phyloP scores from a whole-genome alignment of 2,888 invertebrate species.

The Tetragonula carbonaria region DNA sequence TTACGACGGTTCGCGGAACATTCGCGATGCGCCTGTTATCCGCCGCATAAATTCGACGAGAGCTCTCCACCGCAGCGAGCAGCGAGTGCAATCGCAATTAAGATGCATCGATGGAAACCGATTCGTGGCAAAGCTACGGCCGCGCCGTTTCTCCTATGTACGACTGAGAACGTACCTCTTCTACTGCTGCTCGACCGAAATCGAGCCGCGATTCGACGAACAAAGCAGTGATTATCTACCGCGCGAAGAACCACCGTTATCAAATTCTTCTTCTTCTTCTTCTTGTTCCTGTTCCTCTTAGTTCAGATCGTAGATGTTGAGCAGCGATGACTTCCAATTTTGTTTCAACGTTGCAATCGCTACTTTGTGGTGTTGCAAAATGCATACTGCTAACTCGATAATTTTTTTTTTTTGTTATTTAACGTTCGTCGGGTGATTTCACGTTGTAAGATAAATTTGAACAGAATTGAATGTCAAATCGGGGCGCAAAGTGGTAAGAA shows the following conservation, averaged over 20 bases:
- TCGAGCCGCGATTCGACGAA: conserved; percentile 48
- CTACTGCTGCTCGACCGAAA: conserved; percentile 36
- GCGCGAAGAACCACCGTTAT: not conserved
- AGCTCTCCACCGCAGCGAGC: conserved; percentile 13
- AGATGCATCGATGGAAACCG: conserved; percentile 53
- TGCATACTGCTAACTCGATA: not conserved
- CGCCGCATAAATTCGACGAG: conserved; percentile 39
- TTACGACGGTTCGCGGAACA: conserved; percentile 29
- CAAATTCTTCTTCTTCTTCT: not conserved
- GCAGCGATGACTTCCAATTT: not conserved
- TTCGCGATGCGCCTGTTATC: conserved; percentile 39
- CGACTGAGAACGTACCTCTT: conserved; percentile 27
- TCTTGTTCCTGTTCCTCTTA: not conserved
- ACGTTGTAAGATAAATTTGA: no score
- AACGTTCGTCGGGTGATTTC: no score
- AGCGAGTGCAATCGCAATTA: conserved; percentile 58
- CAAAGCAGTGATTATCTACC: conserved; percentile 30
- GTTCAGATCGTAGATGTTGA: not conserved
- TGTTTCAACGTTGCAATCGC: not conserved
- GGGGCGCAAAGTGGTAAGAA: no score
- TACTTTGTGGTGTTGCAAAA: not conserved
- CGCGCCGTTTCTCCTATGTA: conserved; percentile 4
- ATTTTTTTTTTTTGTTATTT: no score
- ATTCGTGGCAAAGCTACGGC: conserved; percentile 28
- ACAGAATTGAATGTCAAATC: no score